Conservation (phyloP, 2,797 vertebrate species). For the Silurus lanzhouensis region DNA sequence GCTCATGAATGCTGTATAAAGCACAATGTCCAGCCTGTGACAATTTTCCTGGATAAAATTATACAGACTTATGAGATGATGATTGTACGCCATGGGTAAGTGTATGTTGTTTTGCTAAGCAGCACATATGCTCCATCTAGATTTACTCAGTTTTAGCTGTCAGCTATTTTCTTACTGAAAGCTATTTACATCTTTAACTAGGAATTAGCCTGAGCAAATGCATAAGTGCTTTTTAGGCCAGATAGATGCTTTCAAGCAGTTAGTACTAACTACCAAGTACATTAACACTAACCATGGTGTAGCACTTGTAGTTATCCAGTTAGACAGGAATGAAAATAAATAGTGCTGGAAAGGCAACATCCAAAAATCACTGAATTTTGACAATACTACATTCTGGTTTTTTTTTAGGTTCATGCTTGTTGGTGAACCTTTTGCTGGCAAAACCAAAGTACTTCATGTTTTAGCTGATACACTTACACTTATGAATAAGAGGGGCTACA, state of each 20-base stretch:
- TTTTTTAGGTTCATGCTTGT: conserved; percentile 92
- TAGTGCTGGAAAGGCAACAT: neutral
- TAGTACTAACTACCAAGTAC: neutral
- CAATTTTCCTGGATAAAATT: conserved; percentile 89
- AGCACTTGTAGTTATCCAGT: neutral
- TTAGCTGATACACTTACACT: conserved; percentile 89
- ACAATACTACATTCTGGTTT: neutral
- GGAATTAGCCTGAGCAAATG: neutral
- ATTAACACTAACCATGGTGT: neutral
- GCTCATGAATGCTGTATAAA: conserved; percentile 78
- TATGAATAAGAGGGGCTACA: conserved; percentile 85
- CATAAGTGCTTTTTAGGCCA: neutral
- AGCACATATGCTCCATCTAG: neutral
- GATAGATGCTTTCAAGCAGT: neutral
- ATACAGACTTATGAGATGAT: conserved; percentile 99
- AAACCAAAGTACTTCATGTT: conserved; percentile 91
- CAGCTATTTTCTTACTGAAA: neutral
- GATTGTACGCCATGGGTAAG: conserved; percentile 97
- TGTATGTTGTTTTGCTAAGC: neutral
- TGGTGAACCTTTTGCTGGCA: conserved; percentile 92
- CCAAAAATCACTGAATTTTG: neutral
- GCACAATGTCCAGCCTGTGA: conserved; percentile 86
- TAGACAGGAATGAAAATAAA: neutral
- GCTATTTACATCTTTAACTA: neutral
- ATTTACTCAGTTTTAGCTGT: neutral